Conservation (phyloP, 2,113 vertebrate species). For the Hepsetus odoe region DNA sequence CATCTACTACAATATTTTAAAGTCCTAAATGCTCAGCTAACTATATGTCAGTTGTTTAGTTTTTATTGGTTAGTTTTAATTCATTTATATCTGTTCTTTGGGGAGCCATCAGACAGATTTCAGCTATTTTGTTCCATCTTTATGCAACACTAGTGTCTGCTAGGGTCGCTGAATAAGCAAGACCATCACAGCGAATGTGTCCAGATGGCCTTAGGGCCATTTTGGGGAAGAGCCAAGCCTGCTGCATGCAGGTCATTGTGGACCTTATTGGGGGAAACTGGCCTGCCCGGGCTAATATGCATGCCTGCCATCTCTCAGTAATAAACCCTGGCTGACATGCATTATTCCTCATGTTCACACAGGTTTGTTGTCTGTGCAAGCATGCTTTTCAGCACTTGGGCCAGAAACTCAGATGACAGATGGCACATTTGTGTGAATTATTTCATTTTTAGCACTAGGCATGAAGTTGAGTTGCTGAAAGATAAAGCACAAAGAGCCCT, state of each 20-base stretch:
- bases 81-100: neutral
- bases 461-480: neutral
- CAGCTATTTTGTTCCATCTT: neutral
- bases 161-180: neutral
- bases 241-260: neutral
- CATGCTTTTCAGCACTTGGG: neutral
- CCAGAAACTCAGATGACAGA: neutral
- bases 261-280: neutral
- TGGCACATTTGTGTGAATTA: neutral
- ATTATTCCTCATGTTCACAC: neutral
- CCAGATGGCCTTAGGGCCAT: neutral
- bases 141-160: neutral
- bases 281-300: neutral
- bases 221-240: neutral
- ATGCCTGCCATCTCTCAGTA: neutral
- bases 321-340: neutral
- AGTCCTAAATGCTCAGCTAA: neutral
- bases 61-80: neutral
- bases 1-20: neutral
- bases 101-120: neutral
- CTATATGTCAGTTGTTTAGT: neutral
- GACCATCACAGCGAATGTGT: neutral
- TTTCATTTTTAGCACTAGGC: neutral
- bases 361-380: neutral
- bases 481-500: no score